These are phyloP conservation scores for Magallana nippona DNA, from an alignment of 2,888 invertebrate genomes.

Conservation along the genomic window DNA sequence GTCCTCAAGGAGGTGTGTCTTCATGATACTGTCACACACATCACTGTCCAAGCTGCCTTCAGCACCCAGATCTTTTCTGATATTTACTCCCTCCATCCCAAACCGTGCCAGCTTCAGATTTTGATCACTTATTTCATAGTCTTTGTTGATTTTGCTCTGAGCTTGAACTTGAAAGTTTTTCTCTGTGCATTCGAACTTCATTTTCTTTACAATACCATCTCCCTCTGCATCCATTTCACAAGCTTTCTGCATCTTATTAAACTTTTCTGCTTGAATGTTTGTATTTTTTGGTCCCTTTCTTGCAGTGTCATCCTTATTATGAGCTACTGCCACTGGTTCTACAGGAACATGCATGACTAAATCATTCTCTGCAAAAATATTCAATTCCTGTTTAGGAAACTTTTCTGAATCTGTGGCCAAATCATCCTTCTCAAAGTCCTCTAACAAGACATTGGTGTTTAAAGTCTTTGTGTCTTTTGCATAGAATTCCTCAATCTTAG, in stretches of 20 bases:
- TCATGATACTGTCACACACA: conserved; percentile 49
- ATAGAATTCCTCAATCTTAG: conserved; percentile 81
- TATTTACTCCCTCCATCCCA: conserved; percentile 35
- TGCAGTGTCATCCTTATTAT: conserved; percentile 44
- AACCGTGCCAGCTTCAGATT: conserved; percentile 38
- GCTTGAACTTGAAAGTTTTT: conserved; percentile 76
- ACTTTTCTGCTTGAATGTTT: conserved; percentile 79
- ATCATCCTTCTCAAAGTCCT: conserved; percentile 80
- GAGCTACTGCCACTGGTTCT: conserved; percentile 36
- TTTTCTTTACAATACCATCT: conserved; percentile 71
- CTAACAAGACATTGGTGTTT: conserved; percentile 82
- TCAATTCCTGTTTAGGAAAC: conserved; percentile 82
- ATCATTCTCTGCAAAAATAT: conserved; percentile 50
- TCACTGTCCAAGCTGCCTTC: conserved; percentile 53
- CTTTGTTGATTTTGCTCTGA: conserved; percentile 73
- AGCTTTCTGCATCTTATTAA: conserved; percentile 54
- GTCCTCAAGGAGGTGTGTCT: conserved; percentile 2
- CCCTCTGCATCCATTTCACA: conserved; percentile 55
- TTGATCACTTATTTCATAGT: conserved; percentile 36
- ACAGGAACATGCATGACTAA: conserved; percentile 54
- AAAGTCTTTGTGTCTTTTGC: conserved; percentile 84
- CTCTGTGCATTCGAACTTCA: conserved; percentile 75
- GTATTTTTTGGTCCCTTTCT: conserved; percentile 81
- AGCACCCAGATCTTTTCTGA: conserved; percentile 38
- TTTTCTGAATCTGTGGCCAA: conserved; percentile 83